Evolutionary conservation across 2,888 invertebrate genomes (phyloP).

Genomic region (Tyria jacobaeae): DNA sequence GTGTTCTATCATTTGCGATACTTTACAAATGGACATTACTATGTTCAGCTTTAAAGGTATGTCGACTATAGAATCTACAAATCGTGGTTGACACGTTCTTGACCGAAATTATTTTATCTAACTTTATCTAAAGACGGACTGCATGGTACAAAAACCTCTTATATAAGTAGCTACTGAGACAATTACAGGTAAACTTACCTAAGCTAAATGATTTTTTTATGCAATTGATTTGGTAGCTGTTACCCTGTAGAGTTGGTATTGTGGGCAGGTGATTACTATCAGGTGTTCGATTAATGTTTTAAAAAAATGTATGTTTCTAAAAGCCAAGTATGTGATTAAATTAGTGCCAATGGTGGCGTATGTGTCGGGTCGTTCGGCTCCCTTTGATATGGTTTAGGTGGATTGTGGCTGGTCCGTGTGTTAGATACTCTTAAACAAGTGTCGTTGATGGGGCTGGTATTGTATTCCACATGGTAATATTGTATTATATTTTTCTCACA

Average conservation of each 20-base stretch:
- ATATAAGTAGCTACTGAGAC: slow-evolving; percentile 16
- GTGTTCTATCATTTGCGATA: not conserved
- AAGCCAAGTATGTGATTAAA: not conserved
- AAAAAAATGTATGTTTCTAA: not conserved
- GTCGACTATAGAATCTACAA: slow-evolving; percentile 13
- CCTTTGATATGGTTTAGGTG: no score
- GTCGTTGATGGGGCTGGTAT: no score
- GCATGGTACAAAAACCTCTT: slow-evolving; percentile 14
- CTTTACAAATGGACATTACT: not conserved
- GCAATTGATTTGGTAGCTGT: not conserved
- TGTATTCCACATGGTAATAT: no score
- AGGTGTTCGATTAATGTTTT: not conserved
- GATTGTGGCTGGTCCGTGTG: no score
- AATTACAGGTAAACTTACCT: slow-evolving; percentile 1
- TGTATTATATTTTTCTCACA: no score
- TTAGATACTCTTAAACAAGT: no score
- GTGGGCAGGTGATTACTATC: not conserved
- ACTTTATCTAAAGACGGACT: slow-evolving; percentile 16
- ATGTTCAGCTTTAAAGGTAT: not conserved
- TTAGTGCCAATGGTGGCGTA: no score
- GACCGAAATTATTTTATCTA: slow-evolving; percentile 26
- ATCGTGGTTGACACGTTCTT: slow-evolving; percentile 26
- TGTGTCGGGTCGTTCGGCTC: no score
- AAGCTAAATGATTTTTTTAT: slow-evolving; percentile 5
- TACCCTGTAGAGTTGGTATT: not conserved